Conservation (phyloP, 2,888 invertebrate genomes). For the Ligdia adustata region DNA sequence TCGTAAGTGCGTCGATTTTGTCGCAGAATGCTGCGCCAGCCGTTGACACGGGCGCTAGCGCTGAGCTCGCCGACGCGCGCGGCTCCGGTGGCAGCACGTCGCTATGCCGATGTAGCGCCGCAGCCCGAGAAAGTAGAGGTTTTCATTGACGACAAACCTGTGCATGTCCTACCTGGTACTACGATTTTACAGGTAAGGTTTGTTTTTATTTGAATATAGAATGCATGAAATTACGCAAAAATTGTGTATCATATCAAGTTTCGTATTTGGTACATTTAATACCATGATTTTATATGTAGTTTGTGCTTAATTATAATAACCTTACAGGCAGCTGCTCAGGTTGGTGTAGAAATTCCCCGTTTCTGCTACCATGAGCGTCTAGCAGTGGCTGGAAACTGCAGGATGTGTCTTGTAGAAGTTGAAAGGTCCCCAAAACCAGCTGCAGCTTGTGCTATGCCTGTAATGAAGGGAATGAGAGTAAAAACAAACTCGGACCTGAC, state of each 20-base stretch:
- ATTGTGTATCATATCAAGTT: too few relatives aligned
- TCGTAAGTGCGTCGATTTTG: conserved; percentile 39
- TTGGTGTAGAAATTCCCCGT: conserved; percentile 98
- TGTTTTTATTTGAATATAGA: background rate
- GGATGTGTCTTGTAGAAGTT: conserved; percentile 99
- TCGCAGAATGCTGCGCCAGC: conserved; percentile 90
- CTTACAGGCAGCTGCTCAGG: conserved; percentile 94
- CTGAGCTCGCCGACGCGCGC: conserved; percentile 69
- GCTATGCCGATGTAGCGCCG: conserved; percentile 77
- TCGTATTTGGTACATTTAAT: too few relatives aligned
- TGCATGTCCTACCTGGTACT: conserved; percentile 97
- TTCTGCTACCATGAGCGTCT: conserved; percentile 99
- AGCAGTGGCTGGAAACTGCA: conserved; percentile 99
- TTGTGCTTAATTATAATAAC: too few relatives aligned
- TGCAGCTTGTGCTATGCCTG: conserved; percentile 99
- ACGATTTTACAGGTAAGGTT: conserved; percentile 94
- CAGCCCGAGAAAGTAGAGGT: conserved; percentile 94
- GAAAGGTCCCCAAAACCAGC: conserved; percentile 99
- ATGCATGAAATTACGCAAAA: too few relatives aligned
- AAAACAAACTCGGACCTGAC: conserved; percentile 99
- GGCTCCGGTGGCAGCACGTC: conserved; percentile 69
- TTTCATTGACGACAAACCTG: conserved; percentile 98
- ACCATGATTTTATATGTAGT: too few relatives aligned
- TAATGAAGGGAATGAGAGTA: conserved; percentile 99
- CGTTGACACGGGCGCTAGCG: conserved; percentile 87